Conservation (phyloP, 2,113 vertebrate species). For the Pseudopipra pipra region DNA sequence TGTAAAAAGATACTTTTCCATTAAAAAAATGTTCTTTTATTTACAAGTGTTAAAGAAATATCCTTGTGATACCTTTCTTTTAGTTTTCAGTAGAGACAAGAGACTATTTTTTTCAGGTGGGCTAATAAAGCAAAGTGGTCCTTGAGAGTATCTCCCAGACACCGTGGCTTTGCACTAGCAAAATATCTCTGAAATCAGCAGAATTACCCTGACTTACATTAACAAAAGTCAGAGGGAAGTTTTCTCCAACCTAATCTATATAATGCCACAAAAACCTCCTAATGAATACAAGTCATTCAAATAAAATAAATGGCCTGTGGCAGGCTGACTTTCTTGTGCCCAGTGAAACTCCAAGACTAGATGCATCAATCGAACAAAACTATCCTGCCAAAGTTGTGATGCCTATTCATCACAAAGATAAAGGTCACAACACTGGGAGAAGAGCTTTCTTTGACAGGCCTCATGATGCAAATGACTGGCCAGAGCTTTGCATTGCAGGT, state of each 20-base stretch:
- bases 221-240: background rate
- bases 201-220: background rate
- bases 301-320: background rate
- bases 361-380: background rate
- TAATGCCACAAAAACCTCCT: background rate
- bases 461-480: background rate
- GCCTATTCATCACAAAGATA: background rate
- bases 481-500: background rate
- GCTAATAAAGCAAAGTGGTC: background rate
- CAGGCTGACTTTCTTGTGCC: background rate
- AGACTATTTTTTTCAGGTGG: background rate
- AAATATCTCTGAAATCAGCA: background rate
- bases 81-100: background rate
- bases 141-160: background rate
- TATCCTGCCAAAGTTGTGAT: background rate
- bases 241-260: background rate
- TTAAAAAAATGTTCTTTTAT: background rate
- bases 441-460: background rate
- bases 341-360: conserved; percentile 8
- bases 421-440: background rate
- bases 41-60: background rate
- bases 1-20: background rate
- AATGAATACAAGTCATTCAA: background rate
- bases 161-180: background rate
- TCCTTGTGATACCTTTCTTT: background rate